Evolutionary conservation across 2,888 invertebrate genomes (phyloP), one percentile per base, ranked within the genome.

Genomic region (Orgyia antiqua): DNA sequence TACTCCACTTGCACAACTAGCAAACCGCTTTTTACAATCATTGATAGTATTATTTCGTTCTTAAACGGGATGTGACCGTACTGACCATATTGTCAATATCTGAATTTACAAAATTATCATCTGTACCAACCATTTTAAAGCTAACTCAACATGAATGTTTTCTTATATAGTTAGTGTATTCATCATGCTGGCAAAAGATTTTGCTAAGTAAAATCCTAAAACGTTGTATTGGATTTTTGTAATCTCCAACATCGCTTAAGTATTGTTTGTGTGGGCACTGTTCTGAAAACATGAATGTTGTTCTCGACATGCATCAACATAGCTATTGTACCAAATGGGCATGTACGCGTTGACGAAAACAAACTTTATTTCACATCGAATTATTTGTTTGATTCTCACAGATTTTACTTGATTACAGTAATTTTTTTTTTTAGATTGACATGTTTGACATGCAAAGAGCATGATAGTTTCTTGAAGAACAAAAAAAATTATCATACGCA

Each of bases 261-360:
- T 50, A 36, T 42, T 60, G 68, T 65, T 65, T 60, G 61, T 58
- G 51, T 58, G 45, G 47, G 46, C 36, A 48, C 50, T 45, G 36
- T 77, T 79, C 77, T 73, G 75, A 72, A 77, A 79, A 78, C 74
- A 70, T 38, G 40, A 56, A 60, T 77, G 77, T 82, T 79, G 62
- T 73, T 55, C 45, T 64, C 53, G 57, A 51, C 52, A 53, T 66
- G 50, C 68, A 68, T 70, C 76, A 76, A 76, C 76, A 77, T 59
- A 41, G 63, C 76, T 69, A 77, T 77, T 77, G 74, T 75, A 58
- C 56, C 51, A 51, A 69, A 65, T 61, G 63, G 63, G 58, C 49
- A 55, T 52, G 56, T 63, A 64, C 64, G 60, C 54, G n/a, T n/a
- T 58, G 51, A 53, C 56, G 60, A 68, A 68, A 76, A 76, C 73